Base-by-base conservation (phyloP, 2,888 invertebrate genomes). In the Troglohyphantes excavatus region DNA sequence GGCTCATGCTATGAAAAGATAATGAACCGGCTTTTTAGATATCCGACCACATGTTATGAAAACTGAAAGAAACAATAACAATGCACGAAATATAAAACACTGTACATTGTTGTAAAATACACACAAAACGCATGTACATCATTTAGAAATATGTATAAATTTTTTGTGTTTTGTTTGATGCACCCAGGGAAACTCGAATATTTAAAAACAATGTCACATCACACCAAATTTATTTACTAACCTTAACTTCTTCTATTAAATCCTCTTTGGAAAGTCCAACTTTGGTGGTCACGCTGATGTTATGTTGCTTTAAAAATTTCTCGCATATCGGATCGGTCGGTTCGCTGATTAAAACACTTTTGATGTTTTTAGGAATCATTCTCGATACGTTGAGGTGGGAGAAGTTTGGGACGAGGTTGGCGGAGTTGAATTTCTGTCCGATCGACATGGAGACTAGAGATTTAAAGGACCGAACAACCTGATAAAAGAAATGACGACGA, bases 271-370 rank as follows among this genome's bases (percentile, higher is more conserved):
- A 53, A 92, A 98, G 94, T 93, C 97, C 97, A 29, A 96, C 95
- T 93, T 96, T 97, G 92, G 95, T 96, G 70, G 96, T 96, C 86
- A 98, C 97, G 87, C 95, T 94, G 92, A 99, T 96, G 26, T 96
- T 96, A 93, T 97, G 95, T 59, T 95, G 94, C 91, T 95, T 94
- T 27, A 99, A 95, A 65, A 98, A 95, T 91, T 97, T 95, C 0
- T 96, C 96, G 94, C 99, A 99, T 91, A 96, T 95, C 23, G 95
- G 94, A 93, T 98, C 98, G 2, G 99, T 97, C 39, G 98, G 97
- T 94, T 99, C 99, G 92, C 98, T 97, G 92, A 99, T 96, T 86
- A 99, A 94, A 87, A 99, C 98, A 91, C 95, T 96, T 93, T 95
- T 95, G 85, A 98, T 95, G 33, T 68, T 78, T 7, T 63, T 63